These are phyloP conservation scores for Cerceris ruficornis DNA, from an alignment of 2,888 invertebrate species.

Conservation along the genomic window DNA sequence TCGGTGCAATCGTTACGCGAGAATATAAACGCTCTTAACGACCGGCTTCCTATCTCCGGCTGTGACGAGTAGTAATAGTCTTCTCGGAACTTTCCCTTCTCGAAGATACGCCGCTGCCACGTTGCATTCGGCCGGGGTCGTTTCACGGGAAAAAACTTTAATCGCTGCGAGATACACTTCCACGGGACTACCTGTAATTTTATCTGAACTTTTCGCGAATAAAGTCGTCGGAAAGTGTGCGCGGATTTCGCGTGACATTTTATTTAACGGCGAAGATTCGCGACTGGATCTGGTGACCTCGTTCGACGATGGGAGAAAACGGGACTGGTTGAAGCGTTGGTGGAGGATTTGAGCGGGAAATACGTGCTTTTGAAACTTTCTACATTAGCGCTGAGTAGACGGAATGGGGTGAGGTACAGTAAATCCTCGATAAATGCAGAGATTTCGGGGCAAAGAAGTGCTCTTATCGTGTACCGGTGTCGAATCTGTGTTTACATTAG, in stretches of 20 bases:
- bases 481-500: no score
- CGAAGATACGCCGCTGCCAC: constrained; percentile 13
- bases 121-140: neutral
- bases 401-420: no score
- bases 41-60: constrained; percentile 52
- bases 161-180: constrained; percentile 40
- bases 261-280: neutral
- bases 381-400: no score
- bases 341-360: no score
- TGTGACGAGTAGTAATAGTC: constrained; percentile 48
- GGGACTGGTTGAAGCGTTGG: neutral
- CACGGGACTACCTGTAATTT: constrained; percentile 44
- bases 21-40: constrained; percentile 55
- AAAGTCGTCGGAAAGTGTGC: constrained; percentile 6
- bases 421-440: no score
- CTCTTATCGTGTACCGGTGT: no score
- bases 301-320: neutral
- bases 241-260: constrained; percentile 43
- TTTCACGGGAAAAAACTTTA: constrained; percentile 29
- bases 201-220: constrained; percentile 45
- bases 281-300: neutral
- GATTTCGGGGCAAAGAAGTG: no score
- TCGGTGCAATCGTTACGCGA: constrained; percentile 45
- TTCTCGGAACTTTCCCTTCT: constrained; percentile 35
- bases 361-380: no score